Evolutionary conservation across 2,888 invertebrate species (phyloP), one percentile per base, ranked within the genome.

Genomic region (Cataglyphis livida): DNA sequence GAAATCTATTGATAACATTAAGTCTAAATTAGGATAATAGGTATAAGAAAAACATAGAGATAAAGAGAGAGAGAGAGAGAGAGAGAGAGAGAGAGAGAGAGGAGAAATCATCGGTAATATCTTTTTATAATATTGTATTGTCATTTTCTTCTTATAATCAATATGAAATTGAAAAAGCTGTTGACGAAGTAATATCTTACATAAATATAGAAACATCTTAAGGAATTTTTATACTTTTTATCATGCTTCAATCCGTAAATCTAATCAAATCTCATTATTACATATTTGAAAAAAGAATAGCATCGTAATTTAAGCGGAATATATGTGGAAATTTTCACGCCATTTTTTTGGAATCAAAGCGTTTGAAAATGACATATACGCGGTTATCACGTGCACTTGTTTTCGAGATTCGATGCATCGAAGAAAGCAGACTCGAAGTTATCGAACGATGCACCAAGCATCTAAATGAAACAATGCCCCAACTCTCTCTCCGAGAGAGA

Each of bases 361-460:
- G 3, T 41, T 38, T 38, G 38, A 12, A 41, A 0, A 44, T 5
- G 15, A 41, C 4, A 44, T 5, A 44, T 18, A 5, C 18, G 0
- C 44, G 44, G 15, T 44, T 18, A 44, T 44, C 15, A 18, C 15
- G 15, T 15, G 44, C 44, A 44, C 44, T 41, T 15, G 44, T 44
- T 44, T 44, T 18, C 44, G 18, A 41, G 41, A 44, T 44, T 44
- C 44, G 44, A 44, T 44, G 44, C 44, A 18, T 18, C 44, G 15
- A 44, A 44, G 18, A 18, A 44, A 44, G 44, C 28, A 44, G 25
- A 15, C 70, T 79, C 82, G 70, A 82, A 61, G 81, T 84, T 88
- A 85, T 86, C 82, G 83, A 85, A 81, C 87, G 86, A 79, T 82
- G 81, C 84, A 81, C 54, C 48, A 51, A 51, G 74, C 82, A 81